These are phyloP conservation scores for Spodoptera frugiperda DNA, from an alignment of 1,140 invertebrate genomes.

Conservation along the genomic window DNA sequence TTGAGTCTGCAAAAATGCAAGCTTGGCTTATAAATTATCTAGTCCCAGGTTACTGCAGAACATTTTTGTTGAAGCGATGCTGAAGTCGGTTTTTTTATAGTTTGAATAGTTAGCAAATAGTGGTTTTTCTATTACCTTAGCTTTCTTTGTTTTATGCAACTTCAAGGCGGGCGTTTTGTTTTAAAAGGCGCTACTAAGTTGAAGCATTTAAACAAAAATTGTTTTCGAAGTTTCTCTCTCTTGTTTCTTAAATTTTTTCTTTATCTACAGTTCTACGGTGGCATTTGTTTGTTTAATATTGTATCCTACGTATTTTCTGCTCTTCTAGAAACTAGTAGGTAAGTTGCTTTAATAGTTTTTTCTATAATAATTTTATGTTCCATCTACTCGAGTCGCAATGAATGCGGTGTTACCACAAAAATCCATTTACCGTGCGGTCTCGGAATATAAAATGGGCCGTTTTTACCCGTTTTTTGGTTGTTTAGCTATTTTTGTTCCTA, in stretches of 20 bases:
- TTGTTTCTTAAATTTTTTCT: not conserved
- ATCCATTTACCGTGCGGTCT: conserved; percentile 24
- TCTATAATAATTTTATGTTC: conserved; percentile 7
- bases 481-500: too few relatives aligned
- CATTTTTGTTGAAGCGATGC: not conserved
- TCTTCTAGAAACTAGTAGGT: not conserved
- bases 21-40: not conserved
- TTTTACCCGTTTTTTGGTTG: not conserved
- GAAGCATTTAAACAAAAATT: conserved; percentile 29
- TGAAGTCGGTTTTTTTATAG: not conserved
- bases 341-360: not conserved
- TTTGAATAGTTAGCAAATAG: conserved; percentile 1
- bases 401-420: conserved; percentile 11
- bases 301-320: conserved; percentile 9
- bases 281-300: conserved; percentile 10
- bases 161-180: conserved; percentile 13
- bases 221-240: conserved; percentile 13
- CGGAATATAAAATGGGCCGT: conserved; percentile 19
- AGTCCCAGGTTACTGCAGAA: not conserved
- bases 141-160: conserved; percentile 11
- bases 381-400: not conserved
- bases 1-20: not conserved
- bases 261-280: not conserved
- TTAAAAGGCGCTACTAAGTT: conserved; percentile 20
- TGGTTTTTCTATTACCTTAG: conserved; percentile 25